These are phyloP conservation scores for Oryzias celebensis DNA, from an alignment of 2,113 vertebrate genomes.

Conservation along the genomic window DNA sequence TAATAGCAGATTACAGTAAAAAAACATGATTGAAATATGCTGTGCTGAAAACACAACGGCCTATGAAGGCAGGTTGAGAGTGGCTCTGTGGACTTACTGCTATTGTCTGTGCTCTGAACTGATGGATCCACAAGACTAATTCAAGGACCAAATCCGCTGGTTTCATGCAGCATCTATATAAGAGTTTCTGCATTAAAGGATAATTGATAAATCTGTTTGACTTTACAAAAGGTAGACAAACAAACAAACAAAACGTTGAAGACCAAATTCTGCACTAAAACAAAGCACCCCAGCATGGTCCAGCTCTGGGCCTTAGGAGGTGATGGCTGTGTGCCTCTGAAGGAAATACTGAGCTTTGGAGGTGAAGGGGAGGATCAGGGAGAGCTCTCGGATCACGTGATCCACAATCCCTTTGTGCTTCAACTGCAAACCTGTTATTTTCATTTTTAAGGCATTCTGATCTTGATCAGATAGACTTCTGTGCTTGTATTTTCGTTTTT, in stretches of 20 bases:
- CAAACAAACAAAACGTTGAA: too few relatives aligned
- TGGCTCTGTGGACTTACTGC: conserved; percentile 46
- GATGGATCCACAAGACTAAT: conserved; percentile 68
- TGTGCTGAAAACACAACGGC: conserved; percentile 49
- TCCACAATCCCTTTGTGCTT: conserved; percentile 62
- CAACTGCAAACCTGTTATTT: conserved; percentile 61
- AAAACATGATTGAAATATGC: conserved; percentile 22
- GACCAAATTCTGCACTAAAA: neutral
- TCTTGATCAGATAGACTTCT: too few relatives aligned
- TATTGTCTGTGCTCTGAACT: conserved; percentile 53
- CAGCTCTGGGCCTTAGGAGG: conserved; percentile 38
- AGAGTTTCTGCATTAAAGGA: too few relatives aligned
- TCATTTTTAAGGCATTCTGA: too few relatives aligned
- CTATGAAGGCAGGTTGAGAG: conserved; percentile 62
- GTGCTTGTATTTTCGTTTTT: too few relatives aligned
- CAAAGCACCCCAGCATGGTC: neutral
- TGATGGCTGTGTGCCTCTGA: conserved; percentile 45
- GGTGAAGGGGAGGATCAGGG: conserved; percentile 17
- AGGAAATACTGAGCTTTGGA: conserved; percentile 45
- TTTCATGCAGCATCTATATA: conserved; percentile 7
- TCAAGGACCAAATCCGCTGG: conserved; percentile 57
- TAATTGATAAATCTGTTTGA: too few relatives aligned
- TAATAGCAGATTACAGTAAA: conserved; percentile 16
- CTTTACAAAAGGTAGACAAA: too few relatives aligned
- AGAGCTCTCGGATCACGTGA: conserved; percentile 67